Conservation (phyloP, 2,888 invertebrate species). For the Anagyrus pseudococci region DNA sequence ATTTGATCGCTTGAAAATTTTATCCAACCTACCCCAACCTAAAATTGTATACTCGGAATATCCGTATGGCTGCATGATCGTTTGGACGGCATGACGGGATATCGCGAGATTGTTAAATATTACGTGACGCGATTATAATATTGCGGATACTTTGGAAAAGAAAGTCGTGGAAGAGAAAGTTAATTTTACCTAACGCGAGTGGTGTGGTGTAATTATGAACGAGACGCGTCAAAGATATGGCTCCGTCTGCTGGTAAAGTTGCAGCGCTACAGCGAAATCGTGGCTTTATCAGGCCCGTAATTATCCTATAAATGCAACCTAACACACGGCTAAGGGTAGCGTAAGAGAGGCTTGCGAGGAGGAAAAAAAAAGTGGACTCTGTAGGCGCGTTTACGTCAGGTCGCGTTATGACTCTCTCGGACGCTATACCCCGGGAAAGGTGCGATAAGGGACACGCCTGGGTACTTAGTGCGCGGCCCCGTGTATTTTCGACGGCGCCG, state of each 20-base stretch:
- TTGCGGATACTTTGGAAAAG: too few species aligned
- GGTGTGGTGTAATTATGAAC: too few species aligned
- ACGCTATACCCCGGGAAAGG: neutral
- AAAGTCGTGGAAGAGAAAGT: too few species aligned
- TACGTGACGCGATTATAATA: too few species aligned
- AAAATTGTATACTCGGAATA: too few species aligned
- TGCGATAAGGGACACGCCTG: conserved; percentile 32
- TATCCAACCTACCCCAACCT: conserved; percentile 14
- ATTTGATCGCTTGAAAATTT: conserved; percentile 23
- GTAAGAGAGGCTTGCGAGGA: too few species aligned
- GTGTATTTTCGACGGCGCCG: conserved; percentile 48
- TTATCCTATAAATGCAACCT: neutral
- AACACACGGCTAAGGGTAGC: neutral
- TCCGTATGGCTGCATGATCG: too few species aligned
- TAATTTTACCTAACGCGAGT: too few species aligned
- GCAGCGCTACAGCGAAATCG: neutral
- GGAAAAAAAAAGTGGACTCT: neutral
- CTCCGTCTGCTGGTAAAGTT: too few species aligned
- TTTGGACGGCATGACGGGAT: too few species aligned
- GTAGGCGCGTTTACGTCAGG: conserved; percentile 1
- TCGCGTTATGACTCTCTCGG: conserved; percentile 20
- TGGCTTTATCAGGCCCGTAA: neutral
- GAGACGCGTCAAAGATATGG: too few species aligned
- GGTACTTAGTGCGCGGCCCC: conserved; percentile 37
- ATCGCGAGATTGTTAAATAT: too few species aligned